Evolutionary conservation across 2,888 invertebrate species (phyloP).

Genomic region (Silvanus unidentatus): DNA sequence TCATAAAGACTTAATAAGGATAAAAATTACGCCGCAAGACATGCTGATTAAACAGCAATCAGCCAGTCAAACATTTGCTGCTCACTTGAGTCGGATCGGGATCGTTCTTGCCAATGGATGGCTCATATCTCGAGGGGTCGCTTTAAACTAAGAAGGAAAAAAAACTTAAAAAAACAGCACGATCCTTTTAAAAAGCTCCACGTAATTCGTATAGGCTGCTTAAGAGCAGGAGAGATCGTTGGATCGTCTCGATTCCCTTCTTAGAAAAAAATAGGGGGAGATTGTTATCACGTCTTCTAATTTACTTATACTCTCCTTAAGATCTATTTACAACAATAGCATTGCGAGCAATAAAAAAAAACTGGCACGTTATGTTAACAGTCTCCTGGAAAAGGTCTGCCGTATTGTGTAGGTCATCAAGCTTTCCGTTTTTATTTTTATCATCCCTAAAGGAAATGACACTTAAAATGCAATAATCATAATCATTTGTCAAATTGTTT

Average conservation of each 20-base stretch:
- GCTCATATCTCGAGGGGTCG: constrained; percentile 40
- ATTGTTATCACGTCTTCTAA: constrained; percentile 75
- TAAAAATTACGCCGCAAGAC: constrained; percentile 43
- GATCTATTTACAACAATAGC: constrained; percentile 62
- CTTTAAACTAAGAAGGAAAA: constrained; percentile 32
- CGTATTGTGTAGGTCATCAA: no score
- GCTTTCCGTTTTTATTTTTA: no score
- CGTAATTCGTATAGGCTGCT: constrained; percentile 31
- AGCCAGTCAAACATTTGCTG: constrained; percentile 37
- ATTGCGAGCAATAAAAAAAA: constrained; percentile 39
- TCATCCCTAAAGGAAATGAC: no score
- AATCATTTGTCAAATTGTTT: no score
- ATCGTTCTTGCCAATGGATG: constrained; percentile 33
- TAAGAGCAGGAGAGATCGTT: constrained; percentile 28
- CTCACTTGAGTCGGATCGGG: constrained; percentile 26
- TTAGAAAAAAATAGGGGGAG: constrained; percentile 52
- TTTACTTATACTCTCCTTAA: constrained; percentile 73
- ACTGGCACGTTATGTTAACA: constrained; percentile 3
- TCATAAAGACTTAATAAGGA: constrained; percentile 38
- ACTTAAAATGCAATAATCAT: no score
- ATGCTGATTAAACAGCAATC: constrained; percentile 45
- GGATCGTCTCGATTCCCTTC: constrained; percentile 39
- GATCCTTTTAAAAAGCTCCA: constrained; percentile 38
- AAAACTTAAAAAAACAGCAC: constrained; percentile 39
- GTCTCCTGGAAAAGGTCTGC: not conserved